Evolutionary conservation across 2,888 invertebrate genomes (phyloP).

Genomic region (Antheraea assamensis): DNA sequence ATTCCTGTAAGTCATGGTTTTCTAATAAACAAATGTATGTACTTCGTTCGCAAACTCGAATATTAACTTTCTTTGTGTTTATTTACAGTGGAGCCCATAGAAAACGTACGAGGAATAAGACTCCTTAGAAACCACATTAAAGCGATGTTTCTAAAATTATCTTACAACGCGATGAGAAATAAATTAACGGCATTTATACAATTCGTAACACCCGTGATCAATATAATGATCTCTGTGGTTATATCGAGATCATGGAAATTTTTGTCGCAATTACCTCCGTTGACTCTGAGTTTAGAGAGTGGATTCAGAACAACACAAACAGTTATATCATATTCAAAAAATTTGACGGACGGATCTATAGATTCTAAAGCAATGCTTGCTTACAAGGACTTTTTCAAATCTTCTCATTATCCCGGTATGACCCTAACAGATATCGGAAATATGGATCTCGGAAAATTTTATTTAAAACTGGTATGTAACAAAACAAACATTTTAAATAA

Average conservation of each 20-base stretch:
- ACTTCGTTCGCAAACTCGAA: not conserved
- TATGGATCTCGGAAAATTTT: constrained; percentile 62
- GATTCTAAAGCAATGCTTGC: constrained; percentile 55
- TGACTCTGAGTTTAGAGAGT: constrained; percentile 78
- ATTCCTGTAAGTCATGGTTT: constrained; percentile 33
- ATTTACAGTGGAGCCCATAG: constrained; percentile 60
- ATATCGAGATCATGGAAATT: constrained; percentile 76
- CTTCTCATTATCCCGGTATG: constrained; percentile 47
- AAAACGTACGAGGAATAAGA: constrained; percentile 67
- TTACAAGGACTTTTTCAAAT: constrained; percentile 65
- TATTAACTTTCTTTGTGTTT: constrained; percentile 18
- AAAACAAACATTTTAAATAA: not conserved
- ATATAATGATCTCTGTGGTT: constrained; percentile 68
- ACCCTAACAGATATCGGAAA: constrained; percentile 59
- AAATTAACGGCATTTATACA: constrained; percentile 70
- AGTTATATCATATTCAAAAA: constrained; percentile 51
- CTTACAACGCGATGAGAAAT: constrained; percentile 66
- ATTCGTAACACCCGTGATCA: constrained; percentile 70
- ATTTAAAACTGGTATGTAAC: constrained; percentile 69
- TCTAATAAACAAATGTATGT: not conserved
- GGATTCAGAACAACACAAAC: constrained; percentile 65
- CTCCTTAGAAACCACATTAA: constrained; percentile 69
- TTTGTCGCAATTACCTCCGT: constrained; percentile 81
- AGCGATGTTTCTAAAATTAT: constrained; percentile 73
- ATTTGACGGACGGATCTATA: constrained; percentile 50